Evolutionary conservation across 2,797 vertebrate species (phyloP), one percentile per base, ranked within the genome.

Genomic region (Sebastes goodei): DNA sequence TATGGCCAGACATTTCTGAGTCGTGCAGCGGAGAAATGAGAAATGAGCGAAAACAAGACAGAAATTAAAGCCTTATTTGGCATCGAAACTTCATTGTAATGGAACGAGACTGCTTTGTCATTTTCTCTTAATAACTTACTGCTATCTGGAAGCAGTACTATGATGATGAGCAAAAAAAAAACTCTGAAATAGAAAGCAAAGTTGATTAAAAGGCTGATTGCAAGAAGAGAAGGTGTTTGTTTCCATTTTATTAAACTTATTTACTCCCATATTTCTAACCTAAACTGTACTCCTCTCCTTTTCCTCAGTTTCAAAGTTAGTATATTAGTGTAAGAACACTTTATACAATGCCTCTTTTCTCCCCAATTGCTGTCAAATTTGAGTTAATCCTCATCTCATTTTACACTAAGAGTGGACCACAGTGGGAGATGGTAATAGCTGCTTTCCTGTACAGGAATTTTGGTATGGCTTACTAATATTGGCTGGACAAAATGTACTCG

Each of bases 11-110:
- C 70, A 69, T 67, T 66, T 81, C 49, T 76, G 35, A 77, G 61
- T 81, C 66, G 32, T 33, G 67, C n/a, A 70, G 49, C 33, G 32
- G 35, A 89, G 61, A 71, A 76, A 71, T 49, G 21, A 72, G 62
- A 72, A 53, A 49, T 49, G 17, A 64, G 23, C 46, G 10, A 88
- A 83, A 82, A 68, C 38, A 66, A 76, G 29, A 32, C 35, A 59
- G 27, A 65, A 73, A 59, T 55, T 3, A 60, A 35, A 57, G 6
- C 88, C 82, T 78, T 90, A 88, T 85, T 90, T 87, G 84, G 82
- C 62, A 86, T 66, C 59, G 46, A 10, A 72, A 30, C 23, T 10
- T 60, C 6, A 70, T 75, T 75, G 32, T 11, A 32, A 77, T 55
- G 27, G 33, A 78, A 65, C 38, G 6, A 71, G 69, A 83, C 67